Percentiles rank a stretch among this genome's conserved stretches.
phyloP scores from a whole-genome alignment of 2,113 vertebrate species.

The Mustelus asterias region DNA sequence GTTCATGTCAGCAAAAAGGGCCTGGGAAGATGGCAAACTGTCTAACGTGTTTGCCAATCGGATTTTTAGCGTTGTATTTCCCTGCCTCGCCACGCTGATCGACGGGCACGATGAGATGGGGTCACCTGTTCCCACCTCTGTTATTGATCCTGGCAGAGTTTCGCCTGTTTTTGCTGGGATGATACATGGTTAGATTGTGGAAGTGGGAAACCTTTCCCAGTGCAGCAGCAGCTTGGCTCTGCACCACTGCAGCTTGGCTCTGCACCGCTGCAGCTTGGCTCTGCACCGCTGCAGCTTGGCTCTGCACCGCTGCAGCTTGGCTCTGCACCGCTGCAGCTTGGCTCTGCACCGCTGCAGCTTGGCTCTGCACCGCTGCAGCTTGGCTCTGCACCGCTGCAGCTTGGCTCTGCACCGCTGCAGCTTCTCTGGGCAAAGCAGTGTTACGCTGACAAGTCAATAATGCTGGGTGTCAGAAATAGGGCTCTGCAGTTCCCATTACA shows the following conservation, averaged over 20 bases:
- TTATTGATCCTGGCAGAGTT: background rate
- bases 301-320: background rate
- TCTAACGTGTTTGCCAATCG: too few species aligned
- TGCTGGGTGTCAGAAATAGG: background rate
- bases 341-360: background rate
- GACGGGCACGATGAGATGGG: too few species aligned
- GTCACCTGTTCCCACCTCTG: too few species aligned
- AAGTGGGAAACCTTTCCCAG: background rate
- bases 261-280: background rate
- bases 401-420: background rate
- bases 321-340: background rate
- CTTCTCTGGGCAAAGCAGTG: background rate
- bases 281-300: background rate
- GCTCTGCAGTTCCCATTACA: background rate
- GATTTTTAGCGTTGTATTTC: too few species aligned
- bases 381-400: too few species aligned
- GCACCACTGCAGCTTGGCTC: background rate
- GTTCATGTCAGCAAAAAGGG: too few species aligned
- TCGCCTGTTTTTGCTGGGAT: background rate
- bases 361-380: background rate
- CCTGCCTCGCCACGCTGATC: too few species aligned
- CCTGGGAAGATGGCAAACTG: too few species aligned
- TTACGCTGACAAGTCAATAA: background rate
- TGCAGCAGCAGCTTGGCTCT: background rate
- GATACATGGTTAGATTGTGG: background rate